phyloP scores from a whole-genome alignment of 2,113 vertebrate species.

The Takifugu bimaculatus region DNA sequence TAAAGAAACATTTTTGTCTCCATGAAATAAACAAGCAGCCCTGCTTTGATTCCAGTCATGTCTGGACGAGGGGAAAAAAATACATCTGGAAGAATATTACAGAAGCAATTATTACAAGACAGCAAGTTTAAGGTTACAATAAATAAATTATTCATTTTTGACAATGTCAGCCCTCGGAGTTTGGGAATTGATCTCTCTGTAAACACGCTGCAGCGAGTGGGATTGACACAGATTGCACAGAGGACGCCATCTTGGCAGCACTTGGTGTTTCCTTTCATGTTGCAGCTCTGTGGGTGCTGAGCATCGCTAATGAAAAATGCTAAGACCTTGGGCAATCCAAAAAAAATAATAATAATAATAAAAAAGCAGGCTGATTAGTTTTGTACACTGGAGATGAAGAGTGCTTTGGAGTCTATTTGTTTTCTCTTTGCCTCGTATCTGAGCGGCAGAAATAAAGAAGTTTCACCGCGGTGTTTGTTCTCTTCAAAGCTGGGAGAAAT shows the following conservation, averaged over 20 bases:
- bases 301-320: slow-evolving; percentile 58
- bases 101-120: slow-evolving; percentile 50
- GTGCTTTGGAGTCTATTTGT: slow-evolving; percentile 66
- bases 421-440: slow-evolving; percentile 63
- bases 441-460: slow-evolving; percentile 70
- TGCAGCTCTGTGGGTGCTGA: slow-evolving; percentile 53
- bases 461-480: slow-evolving; percentile 70
- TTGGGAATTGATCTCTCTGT: slow-evolving; percentile 66
- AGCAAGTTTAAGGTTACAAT: slow-evolving; percentile 59
- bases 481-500: slow-evolving; percentile 65
- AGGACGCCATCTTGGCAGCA: slow-evolving; percentile 43
- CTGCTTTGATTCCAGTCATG: slow-evolving; percentile 38
- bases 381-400: slow-evolving; percentile 54
- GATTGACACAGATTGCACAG: slow-evolving; percentile 64
- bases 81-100: slow-evolving; percentile 39
- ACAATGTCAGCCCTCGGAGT: slow-evolving; percentile 56
- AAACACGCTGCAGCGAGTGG: slow-evolving; percentile 61
- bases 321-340: slow-evolving; percentile 49
- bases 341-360: background rate
- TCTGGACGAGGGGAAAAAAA: slow-evolving; percentile 6
- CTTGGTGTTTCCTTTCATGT: slow-evolving; percentile 65
- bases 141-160: slow-evolving; percentile 62
- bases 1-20: slow-evolving; percentile 14
- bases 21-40: slow-evolving; percentile 40
- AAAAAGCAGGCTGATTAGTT: slow-evolving; percentile 60